A percentile compares a stretch with the other conserved stretches of the same genome.
Evolutionary conservation across 2,888 invertebrate species (phyloP).

Genomic region (Amorpha juglandis): DNA sequence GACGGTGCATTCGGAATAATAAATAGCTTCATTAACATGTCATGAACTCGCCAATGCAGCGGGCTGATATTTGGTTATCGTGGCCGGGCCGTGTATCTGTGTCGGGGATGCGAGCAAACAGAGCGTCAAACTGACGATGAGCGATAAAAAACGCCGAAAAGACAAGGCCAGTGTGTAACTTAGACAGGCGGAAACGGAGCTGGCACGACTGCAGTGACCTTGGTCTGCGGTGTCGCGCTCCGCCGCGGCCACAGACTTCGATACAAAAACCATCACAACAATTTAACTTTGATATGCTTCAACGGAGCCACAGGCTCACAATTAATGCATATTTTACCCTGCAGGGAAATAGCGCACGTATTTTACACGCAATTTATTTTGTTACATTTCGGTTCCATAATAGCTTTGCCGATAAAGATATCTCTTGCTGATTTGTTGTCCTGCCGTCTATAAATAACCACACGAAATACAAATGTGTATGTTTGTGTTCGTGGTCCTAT

Average conservation of each 20-base stretch:
- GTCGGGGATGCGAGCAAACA: conserved; percentile 40
- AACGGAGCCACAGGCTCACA: conserved; percentile 43
- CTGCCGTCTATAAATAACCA: not conserved
- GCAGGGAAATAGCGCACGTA: conserved; percentile 15
- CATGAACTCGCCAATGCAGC: conserved; percentile 18
- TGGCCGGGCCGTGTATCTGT: conserved; percentile 35
- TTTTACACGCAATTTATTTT: conserved; percentile 16
- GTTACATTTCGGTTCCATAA: not conserved
- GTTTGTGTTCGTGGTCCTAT: not conserved
- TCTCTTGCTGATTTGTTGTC: conserved; percentile 22
- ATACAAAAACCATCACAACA: conserved; percentile 64
- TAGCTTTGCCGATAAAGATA: conserved; percentile 23
- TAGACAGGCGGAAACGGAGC: conserved; percentile 59
- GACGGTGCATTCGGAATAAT: conserved; percentile 17
- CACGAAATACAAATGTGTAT: conserved; percentile 13
- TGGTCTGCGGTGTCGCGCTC: conserved; percentile 68
- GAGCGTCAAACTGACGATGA: conserved; percentile 42
- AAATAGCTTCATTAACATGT: conserved; percentile 25
- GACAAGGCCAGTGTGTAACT: conserved; percentile 62
- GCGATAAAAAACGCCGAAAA: conserved; percentile 58
- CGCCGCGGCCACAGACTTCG: conserved; percentile 58
- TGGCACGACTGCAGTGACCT: conserved; percentile 62
- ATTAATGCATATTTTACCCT: conserved; percentile 7
- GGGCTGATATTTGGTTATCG: conserved; percentile 40
- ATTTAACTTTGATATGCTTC: conserved; percentile 62